These are phyloP conservation scores for Poecilia picta DNA, from an alignment of 2,797 vertebrate species.

Conservation along the genomic window DNA sequence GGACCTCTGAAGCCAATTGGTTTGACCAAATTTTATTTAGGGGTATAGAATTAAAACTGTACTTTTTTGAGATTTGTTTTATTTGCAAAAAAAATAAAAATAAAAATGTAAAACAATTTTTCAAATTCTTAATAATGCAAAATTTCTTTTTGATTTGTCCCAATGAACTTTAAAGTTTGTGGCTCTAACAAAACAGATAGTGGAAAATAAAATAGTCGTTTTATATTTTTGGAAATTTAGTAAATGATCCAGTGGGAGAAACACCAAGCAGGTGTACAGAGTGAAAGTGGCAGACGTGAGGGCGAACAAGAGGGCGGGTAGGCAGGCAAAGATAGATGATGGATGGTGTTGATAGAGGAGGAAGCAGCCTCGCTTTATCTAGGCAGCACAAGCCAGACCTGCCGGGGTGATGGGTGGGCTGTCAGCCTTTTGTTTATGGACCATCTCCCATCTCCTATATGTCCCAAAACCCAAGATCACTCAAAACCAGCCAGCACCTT, in stretches of 20 bases:
- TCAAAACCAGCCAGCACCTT: constrained; percentile 70
- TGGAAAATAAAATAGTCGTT: constrained; percentile 8
- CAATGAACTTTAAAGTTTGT: neutral
- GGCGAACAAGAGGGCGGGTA: constrained; percentile 45
- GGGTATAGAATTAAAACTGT: neutral
- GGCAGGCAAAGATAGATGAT: constrained; percentile 81
- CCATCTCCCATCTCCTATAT: constrained; percentile 79
- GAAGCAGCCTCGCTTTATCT: constrained; percentile 81
- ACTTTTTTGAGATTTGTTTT: neutral
- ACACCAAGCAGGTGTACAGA: constrained; percentile 62
- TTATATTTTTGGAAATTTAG: constrained; percentile 33
- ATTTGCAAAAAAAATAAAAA: neutral
- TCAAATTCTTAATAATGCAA: neutral
- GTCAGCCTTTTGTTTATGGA: constrained; percentile 85
- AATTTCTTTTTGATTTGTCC: neutral
- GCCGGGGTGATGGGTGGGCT: constrained; percentile 85
- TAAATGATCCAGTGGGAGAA: constrained; percentile 16
- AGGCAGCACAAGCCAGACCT: constrained; percentile 82
- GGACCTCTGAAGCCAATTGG: neutral
- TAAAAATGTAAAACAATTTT: neutral
- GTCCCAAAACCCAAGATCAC: constrained; percentile 68
- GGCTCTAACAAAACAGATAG: neutral
- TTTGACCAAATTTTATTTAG: neutral
- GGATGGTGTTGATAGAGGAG: constrained; percentile 84
- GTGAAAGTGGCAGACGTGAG: constrained; percentile 55